Evolutionary conservation across 1,140 invertebrate genomes (phyloP).

Genomic region (Bathynomus jamesi): DNA sequence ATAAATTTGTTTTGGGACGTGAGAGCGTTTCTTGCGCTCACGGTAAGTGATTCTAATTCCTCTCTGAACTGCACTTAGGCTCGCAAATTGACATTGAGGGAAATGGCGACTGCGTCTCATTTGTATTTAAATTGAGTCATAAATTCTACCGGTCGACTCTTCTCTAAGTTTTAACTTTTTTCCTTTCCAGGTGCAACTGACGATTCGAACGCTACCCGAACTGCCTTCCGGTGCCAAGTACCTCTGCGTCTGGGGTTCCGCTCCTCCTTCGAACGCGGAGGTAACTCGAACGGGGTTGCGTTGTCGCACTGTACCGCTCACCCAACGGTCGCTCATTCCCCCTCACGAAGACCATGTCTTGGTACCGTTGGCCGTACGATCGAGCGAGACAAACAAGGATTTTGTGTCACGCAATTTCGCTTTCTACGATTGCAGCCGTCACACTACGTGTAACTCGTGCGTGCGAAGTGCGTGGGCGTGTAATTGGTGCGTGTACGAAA

Average conservation of each 20-base stretch:
- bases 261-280: conserved; percentile 74
- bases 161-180: no score
- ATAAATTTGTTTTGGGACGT: neutral
- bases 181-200: conserved; percentile 59
- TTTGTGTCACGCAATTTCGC: conserved; percentile 89
- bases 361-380: conserved; percentile 84
- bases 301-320: conserved; percentile 72
- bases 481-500: conserved; percentile 94
- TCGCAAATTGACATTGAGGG: neutral
- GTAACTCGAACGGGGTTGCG: conserved; percentile 67
- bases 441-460: conserved; percentile 75
- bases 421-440: conserved; percentile 86
- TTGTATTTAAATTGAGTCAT: neutral
- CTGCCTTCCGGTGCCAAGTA: conserved; percentile 81
- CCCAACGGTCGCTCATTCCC: conserved; percentile 67
- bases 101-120: neutral
- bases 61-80: neutral
- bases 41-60: neutral
- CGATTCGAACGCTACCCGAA: conserved; percentile 81
- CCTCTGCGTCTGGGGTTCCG: conserved; percentile 74
- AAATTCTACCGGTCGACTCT: no score
- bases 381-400: conserved; percentile 88
- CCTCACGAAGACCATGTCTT: conserved; percentile 68
- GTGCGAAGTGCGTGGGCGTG: conserved; percentile 83
- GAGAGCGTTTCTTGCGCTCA: neutral